These are phyloP conservation scores for Heteromyza rotundicornis DNA, from an alignment of 2,888 invertebrate species.

Conservation along the genomic window DNA sequence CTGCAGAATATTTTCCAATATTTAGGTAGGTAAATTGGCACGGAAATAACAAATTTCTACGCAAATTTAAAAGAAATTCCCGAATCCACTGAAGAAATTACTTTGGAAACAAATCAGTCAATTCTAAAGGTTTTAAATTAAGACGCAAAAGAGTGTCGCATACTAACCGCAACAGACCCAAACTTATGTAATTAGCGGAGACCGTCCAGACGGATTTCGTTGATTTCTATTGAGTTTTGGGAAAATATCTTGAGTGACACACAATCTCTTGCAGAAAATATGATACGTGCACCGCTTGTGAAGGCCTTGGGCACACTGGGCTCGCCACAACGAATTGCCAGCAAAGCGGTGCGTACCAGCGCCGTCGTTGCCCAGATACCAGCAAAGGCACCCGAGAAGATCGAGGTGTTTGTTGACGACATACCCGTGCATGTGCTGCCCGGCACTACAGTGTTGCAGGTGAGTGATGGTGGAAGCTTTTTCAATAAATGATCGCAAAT, in stretches of 20 bases:
- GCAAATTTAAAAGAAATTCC: no score
- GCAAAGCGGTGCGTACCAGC: constrained; percentile 63
- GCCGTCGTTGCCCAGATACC: constrained; percentile 62
- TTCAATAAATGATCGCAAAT: not conserved
- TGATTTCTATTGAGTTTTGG: no score
- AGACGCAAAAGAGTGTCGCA: no score
- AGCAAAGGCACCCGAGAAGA: constrained; percentile 72
- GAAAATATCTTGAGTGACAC: not conserved
- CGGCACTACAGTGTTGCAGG: constrained; percentile 96
- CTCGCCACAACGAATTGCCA: constrained; percentile 62
- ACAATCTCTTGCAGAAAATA: constrained; percentile 54
- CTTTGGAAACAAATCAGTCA: no score
- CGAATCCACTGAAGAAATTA: no score
- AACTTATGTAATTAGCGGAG: no score
- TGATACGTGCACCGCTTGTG: constrained; percentile 79
- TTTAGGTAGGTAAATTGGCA: not conserved
- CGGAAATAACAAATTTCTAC: no score
- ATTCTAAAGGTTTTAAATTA: no score
- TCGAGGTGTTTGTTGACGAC: constrained; percentile 98
- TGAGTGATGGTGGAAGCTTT: constrained; percentile 55
- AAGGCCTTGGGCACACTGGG: constrained; percentile 69
- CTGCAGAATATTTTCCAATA: not conserved
- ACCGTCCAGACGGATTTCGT: no score
- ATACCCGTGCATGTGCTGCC: constrained; percentile 92
- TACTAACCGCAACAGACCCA: no score